phyloP scores from a whole-genome alignment of 64 coral and sea anemone genomes.

The Catalaphyllia jardinei region DNA sequence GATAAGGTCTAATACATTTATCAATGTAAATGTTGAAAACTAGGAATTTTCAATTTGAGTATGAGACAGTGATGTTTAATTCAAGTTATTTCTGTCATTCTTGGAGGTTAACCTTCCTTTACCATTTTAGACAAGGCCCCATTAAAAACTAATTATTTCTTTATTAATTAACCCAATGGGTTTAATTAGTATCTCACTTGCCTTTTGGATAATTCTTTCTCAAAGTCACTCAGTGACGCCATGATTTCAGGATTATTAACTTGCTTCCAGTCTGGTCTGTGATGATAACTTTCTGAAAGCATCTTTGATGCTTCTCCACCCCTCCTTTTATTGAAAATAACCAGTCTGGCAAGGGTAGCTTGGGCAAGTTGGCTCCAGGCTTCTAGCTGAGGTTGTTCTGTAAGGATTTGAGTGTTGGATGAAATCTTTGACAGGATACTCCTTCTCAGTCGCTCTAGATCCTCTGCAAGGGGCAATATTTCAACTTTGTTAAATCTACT shows the following conservation, averaged over 20 bases:
- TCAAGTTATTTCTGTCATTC: too few relatives aligned
- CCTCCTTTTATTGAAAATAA: slow-evolving; percentile 61
- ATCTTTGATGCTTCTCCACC: slow-evolving; percentile 42
- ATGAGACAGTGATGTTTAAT: too few relatives aligned
- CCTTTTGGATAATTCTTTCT: slow-evolving; percentile 25
- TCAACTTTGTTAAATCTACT: slow-evolving; percentile 54
- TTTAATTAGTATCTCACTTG: too few relatives aligned
- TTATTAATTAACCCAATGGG: too few relatives aligned
- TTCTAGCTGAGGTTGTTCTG: background rate
- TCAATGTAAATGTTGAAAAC: too few relatives aligned
- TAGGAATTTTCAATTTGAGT: too few relatives aligned
- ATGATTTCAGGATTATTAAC: background rate
- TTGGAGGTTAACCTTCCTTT: too few relatives aligned
- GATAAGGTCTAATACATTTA: too few relatives aligned
- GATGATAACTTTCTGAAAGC: background rate
- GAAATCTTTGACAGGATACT: slow-evolving; percentile 25
- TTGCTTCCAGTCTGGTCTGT: slow-evolving; percentile 44
- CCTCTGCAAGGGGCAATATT: slow-evolving; percentile 24
- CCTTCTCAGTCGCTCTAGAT: slow-evolving; percentile 39
- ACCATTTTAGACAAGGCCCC: too few relatives aligned
- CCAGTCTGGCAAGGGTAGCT: slow-evolving; percentile 46
- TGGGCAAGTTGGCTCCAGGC: slow-evolving; percentile 35
- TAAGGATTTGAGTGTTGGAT: background rate
- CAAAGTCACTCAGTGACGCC: background rate
- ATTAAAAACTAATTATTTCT: too few relatives aligned